Conservation (phyloP, 1,140 invertebrate genomes). For the Brachystomella parvula region DNA sequence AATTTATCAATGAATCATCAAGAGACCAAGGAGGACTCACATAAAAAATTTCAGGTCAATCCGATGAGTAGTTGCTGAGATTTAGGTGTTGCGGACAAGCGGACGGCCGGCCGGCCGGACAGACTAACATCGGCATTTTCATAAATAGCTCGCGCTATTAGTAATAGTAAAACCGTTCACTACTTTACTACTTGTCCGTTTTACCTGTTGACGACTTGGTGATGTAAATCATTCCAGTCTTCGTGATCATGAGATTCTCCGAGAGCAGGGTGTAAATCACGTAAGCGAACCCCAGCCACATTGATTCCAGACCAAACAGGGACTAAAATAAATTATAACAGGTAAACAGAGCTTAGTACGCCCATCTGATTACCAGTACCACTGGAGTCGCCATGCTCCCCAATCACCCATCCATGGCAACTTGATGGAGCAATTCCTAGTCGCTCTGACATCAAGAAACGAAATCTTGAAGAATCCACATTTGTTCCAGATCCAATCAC, state of each 20-base stretch:
- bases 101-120: too few relatives aligned
- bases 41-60: too few relatives aligned
- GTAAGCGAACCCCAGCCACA: slow-evolving; percentile 73
- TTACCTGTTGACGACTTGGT: slow-evolving; percentile 63
- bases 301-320: slow-evolving; percentile 90
- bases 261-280: slow-evolving; percentile 63
- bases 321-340: slow-evolving; percentile 49
- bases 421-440: slow-evolving; percentile 69
- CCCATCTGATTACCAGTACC: too few relatives aligned
- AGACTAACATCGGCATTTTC: too few relatives aligned
- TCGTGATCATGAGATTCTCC: slow-evolving; percentile 65
- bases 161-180: too few relatives aligned
- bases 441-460: slow-evolving; percentile 75
- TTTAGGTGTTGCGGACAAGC: too few relatives aligned
- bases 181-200: too few relatives aligned
- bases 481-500: slow-evolving; percentile 87
- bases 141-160: too few relatives aligned
- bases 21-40: too few relatives aligned
- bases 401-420: slow-evolving; percentile 82
- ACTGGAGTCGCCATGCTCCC: slow-evolving; percentile 73
- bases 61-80: too few relatives aligned
- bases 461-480: slow-evolving; percentile 78
- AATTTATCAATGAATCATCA: too few relatives aligned
- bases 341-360: slow-evolving; percentile 16
- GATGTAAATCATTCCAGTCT: slow-evolving; percentile 67